Conservation (phyloP, 2,888 invertebrate species). For the Drosophila pegasa region DNA sequence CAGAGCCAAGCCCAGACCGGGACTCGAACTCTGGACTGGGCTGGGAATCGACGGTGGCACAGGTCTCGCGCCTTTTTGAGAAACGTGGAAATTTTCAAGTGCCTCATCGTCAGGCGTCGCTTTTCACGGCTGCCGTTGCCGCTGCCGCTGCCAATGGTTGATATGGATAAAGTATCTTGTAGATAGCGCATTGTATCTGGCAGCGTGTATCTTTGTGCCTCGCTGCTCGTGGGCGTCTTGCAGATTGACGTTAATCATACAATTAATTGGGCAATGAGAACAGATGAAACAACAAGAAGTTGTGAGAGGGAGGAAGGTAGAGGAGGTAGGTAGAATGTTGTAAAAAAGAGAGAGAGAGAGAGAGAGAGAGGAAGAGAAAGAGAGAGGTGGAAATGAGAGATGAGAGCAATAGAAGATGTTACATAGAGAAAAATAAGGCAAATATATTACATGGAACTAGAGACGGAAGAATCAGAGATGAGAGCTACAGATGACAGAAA, state of each 20-base stretch:
- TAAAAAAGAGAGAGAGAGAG: background rate
- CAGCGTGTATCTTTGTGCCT: conserved; percentile 12
- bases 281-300: conserved; percentile 8
- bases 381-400: background rate
- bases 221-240: conserved; percentile 11
- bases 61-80: conserved; percentile 17
- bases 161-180: conserved; percentile 23
- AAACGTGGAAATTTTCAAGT: conserved; percentile 60
- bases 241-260: conserved; percentile 76
- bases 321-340: too few relatives aligned
- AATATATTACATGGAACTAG: background rate
- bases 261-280: conserved; percentile 65
- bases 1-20: background rate
- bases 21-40: background rate
- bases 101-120: conserved; percentile 44
- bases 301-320: background rate
- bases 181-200: conserved; percentile 9
- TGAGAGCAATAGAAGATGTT: background rate
- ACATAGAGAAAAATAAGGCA: background rate
- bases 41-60: conserved; percentile 7
- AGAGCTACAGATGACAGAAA: background rate
- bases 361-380: background rate
- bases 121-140: conserved; percentile 34
- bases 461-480: background rate
- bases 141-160: background rate